phyloP scores from a whole-genome alignment of 2,113 vertebrate species.

The Macquaria australasica region DNA sequence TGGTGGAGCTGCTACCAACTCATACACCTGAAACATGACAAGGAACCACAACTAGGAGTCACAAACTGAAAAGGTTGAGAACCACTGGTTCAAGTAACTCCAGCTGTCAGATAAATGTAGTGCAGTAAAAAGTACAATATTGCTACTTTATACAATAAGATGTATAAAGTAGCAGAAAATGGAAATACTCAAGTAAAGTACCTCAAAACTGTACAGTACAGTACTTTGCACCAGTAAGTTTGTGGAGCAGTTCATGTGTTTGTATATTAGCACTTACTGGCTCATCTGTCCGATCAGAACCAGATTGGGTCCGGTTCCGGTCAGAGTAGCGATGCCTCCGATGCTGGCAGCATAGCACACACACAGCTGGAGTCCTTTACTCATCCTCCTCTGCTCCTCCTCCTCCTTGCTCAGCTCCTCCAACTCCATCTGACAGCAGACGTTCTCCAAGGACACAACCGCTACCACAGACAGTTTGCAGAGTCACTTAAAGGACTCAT shows the following conservation, averaged over 20 bases:
- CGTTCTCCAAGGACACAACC: background rate
- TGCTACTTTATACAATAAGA: too few relatives aligned
- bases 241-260: background rate
- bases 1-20: too few relatives aligned
- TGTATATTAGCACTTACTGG: conserved; percentile 85
- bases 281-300: conserved; percentile 94
- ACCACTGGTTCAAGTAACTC: too few relatives aligned
- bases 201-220: too few relatives aligned
- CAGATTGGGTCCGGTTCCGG: conserved; percentile 95
- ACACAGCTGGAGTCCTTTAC: conserved; percentile 92
- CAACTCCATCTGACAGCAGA: conserved; percentile 40
- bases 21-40: too few relatives aligned
- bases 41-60: too few relatives aligned
- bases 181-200: too few relatives aligned
- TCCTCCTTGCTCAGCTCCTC: conserved; percentile 43
- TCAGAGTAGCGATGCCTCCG: conserved; percentile 95
- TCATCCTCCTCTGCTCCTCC: conserved; percentile 72
- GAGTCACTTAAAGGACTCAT: background rate
- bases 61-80: too few relatives aligned
- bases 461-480: background rate
- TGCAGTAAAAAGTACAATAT: too few relatives aligned
- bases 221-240: background rate
- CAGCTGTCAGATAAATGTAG: too few relatives aligned
- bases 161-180: too few relatives aligned
- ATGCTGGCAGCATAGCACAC: conserved; percentile 97